phyloP scores from a whole-genome alignment of 2,797 vertebrate species.

The Micromesistius poutassou region DNA sequence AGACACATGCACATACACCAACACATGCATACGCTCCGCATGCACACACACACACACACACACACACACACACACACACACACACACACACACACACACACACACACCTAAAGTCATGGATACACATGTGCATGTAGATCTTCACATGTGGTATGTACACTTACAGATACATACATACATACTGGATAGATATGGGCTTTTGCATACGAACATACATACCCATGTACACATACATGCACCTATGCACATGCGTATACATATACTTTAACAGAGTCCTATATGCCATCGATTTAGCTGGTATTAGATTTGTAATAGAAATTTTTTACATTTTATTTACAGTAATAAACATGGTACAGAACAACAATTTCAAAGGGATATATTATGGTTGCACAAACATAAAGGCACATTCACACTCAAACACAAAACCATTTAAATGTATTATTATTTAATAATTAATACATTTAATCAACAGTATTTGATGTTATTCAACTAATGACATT shows the following conservation, averaged over 20 bases:
- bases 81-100: too few relatives aligned
- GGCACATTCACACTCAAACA: constrained; percentile 6
- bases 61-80: too few relatives aligned
- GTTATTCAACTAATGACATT: too few relatives aligned
- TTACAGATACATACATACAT: too few relatives aligned
- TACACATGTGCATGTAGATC: too few relatives aligned
- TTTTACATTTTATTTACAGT: background rate
- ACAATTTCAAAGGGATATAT: too few relatives aligned
- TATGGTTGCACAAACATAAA: background rate
- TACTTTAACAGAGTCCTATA: background rate
- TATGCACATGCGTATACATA: constrained; percentile 7
- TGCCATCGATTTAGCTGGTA: background rate
- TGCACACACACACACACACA: background rate
- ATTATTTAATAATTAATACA: too few relatives aligned
- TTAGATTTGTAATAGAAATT: background rate
- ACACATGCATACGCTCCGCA: background rate
- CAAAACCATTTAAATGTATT: background rate
- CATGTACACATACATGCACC: background rate
- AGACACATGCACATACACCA: background rate
- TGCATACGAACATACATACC: background rate
- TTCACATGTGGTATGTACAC: too few relatives aligned
- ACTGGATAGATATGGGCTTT: too few relatives aligned
- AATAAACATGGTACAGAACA: background rate
- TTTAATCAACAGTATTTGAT: too few relatives aligned
- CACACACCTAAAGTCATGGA: too few relatives aligned